Percentiles rank a stretch among this genome's conserved stretches.
These are phyloP conservation scores for Chitala chitala DNA, from an alignment of 2,113 vertebrate genomes.

Conservation along the genomic window DNA sequence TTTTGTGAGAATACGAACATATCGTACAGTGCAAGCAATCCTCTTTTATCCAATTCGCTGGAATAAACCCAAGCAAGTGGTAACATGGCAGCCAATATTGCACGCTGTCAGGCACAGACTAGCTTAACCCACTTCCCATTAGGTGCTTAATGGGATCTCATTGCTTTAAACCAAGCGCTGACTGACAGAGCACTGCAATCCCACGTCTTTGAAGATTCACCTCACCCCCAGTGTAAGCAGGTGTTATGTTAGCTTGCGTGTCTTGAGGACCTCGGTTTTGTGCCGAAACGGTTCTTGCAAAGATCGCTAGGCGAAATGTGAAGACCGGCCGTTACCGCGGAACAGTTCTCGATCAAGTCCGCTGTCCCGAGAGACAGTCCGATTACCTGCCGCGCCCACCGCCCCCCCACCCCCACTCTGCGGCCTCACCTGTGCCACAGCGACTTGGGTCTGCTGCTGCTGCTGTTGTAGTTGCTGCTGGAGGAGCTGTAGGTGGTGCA, in stretches of 20 bases:
- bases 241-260: background rate
- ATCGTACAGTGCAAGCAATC: too few species aligned
- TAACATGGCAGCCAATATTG: background rate
- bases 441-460: constrained; percentile 81
- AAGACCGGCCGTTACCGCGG: too few species aligned
- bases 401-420: background rate
- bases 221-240: background rate
- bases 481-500: constrained; percentile 75
- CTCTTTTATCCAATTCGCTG: too few species aligned
- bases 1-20: background rate
- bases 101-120: background rate
- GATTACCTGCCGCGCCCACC: background rate
- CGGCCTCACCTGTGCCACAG: constrained; percentile 73
- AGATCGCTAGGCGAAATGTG: too few species aligned
- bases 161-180: background rate
- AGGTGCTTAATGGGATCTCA: background rate
- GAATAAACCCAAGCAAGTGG: background rate
- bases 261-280: too few species aligned
- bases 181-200: background rate
- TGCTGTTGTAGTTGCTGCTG: constrained; percentile 79
- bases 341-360: too few species aligned
- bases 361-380: background rate
- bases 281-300: too few species aligned
- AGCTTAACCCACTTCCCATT: background rate
- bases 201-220: background rate